Conservation (phyloP, 1,140 invertebrate species). For the Hylyphantes graminicola region DNA sequence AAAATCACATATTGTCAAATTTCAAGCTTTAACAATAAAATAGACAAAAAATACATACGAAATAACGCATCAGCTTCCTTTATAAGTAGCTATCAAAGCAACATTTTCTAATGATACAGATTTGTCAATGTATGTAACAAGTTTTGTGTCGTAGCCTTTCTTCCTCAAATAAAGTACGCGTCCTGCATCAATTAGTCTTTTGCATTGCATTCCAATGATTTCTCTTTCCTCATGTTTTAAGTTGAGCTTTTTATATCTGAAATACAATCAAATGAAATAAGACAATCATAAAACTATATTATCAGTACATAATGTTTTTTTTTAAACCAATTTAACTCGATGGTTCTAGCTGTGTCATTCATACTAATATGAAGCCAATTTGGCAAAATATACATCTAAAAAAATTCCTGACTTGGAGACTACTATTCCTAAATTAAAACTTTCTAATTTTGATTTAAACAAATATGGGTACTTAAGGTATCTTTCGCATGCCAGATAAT, state of each 20-base stretch:
- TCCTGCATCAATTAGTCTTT: conserved; percentile 81
- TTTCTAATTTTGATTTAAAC: too few species aligned
- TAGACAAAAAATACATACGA: background rate
- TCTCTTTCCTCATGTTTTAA: conserved; percentile 72
- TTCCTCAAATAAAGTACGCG: conserved; percentile 75
- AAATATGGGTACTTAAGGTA: too few species aligned
- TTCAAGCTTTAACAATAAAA: background rate
- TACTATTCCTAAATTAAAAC: too few species aligned
- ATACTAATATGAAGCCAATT: too few species aligned
- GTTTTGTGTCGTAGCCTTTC: conserved; percentile 72
- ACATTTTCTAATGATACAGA: conserved; percentile 81
- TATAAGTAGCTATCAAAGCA: conserved; percentile 72
- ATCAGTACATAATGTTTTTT: too few species aligned
- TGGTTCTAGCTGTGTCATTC: too few species aligned
- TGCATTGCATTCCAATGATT: conserved; percentile 77
- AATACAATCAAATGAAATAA: conserved; percentile 21
- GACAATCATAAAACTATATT: background rate
- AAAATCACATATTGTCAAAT: background rate
- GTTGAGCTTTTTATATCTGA: conserved; percentile 64
- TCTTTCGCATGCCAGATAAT: too few species aligned
- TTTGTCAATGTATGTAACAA: conserved; percentile 76
- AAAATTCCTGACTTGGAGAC: too few species aligned
- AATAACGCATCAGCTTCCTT: conserved; percentile 17
- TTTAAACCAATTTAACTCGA: too few species aligned
- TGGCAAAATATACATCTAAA: too few species aligned